Percentiles rank a stretch among this genome's conserved stretches.
phyloP scores from a whole-genome alignment of 1,140 invertebrate genomes.

The Drosophila malerkotliana region DNA sequence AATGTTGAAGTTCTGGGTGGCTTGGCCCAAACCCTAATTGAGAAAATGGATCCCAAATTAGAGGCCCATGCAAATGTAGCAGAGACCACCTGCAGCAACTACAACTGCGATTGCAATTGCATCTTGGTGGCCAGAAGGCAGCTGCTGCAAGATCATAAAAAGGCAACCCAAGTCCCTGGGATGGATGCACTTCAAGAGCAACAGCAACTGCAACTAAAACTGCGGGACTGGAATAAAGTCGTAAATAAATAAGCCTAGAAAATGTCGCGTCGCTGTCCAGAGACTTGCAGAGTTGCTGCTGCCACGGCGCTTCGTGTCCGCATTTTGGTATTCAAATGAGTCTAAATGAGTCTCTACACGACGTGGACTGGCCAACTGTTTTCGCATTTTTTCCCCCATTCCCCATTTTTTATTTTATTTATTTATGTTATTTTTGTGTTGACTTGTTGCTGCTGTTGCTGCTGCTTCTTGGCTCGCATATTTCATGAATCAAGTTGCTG shows the following conservation, averaged over 20 bases:
- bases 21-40: slow-evolving; percentile 21
- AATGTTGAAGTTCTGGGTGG: background rate
- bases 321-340: slow-evolving; percentile 76
- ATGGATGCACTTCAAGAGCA: slow-evolving; percentile 43
- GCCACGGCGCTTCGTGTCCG: slow-evolving; percentile 55
- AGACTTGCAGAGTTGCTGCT: slow-evolving; percentile 21
- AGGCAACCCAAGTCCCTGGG: slow-evolving; percentile 3
- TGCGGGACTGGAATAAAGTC: slow-evolving; percentile 47
- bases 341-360: slow-evolving; percentile 69
- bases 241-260: slow-evolving; percentile 70
- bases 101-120: slow-evolving; percentile 7
- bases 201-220: background rate
- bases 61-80: slow-evolving; percentile 34
- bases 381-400: slow-evolving; percentile 26
- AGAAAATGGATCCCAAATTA: slow-evolving; percentile 37
- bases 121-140: slow-evolving; percentile 34
- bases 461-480: slow-evolving; percentile 61
- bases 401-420: slow-evolving; percentile 36
- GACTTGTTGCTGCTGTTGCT: slow-evolving; percentile 3
- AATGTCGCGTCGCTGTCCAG: slow-evolving; percentile 44
- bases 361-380: slow-evolving; percentile 50
- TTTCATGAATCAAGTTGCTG: slow-evolving; percentile 74
- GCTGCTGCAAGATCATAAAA: slow-evolving; percentile 39
- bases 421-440: slow-evolving; percentile 40
- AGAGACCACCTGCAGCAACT: slow-evolving; percentile 37